Conservation (phyloP, 2,113 vertebrate species). For the Gavia stellata region DNA sequence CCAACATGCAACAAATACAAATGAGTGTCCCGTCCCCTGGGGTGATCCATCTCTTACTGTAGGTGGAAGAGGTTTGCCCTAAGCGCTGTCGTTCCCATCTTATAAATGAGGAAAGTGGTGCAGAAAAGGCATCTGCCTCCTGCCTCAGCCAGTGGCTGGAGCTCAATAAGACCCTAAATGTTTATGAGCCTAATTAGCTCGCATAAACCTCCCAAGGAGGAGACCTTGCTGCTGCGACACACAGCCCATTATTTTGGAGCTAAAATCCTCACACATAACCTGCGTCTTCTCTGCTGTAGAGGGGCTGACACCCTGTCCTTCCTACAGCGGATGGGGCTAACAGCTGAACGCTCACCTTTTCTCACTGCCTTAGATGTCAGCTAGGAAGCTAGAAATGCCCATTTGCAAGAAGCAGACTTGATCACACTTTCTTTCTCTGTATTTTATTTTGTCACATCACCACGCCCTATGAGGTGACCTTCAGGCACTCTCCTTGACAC, state of each 20-base stretch:
- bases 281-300: background rate
- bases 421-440: fast-evolving
- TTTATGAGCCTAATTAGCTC: conserved; percentile 12
- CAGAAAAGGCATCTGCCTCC: background rate
- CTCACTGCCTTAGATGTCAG: background rate
- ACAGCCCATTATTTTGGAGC: background rate
- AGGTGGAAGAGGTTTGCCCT: background rate
- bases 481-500: background rate
- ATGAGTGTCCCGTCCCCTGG: background rate
- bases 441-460: background rate
- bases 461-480: background rate
- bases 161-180: background rate
- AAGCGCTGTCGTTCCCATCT: background rate
- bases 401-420: background rate
- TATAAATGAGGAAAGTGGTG: background rate
- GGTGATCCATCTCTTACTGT: fast-evolving
- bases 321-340: background rate
- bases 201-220: conserved; percentile 38
- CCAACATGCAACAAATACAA: fast-evolving
- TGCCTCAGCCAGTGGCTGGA: background rate
- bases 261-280: background rate
- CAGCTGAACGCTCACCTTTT: fast-evolving
- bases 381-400: fast-evolving
- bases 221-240: background rate
- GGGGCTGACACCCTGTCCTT: background rate